Evolutionary conservation across 1,140 invertebrate species (phyloP).

Genomic region (Patella vulgata): DNA sequence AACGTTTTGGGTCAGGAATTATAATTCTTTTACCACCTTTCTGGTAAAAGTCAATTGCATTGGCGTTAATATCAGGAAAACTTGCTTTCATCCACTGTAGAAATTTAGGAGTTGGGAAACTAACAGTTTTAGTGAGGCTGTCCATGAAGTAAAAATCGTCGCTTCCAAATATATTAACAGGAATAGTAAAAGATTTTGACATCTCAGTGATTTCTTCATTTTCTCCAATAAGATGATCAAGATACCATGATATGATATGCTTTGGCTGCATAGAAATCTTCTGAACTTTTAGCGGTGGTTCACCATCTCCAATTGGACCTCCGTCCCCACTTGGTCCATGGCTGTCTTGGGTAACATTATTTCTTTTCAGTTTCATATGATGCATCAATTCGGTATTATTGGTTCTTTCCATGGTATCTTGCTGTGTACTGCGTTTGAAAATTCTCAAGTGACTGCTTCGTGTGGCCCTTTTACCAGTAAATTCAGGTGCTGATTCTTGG

Average conservation of each 20-base stretch:
- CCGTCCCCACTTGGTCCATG: too few species aligned
- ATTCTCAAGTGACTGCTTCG: too few species aligned
- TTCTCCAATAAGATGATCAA: conserved; percentile 46
- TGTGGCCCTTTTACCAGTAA: too few species aligned
- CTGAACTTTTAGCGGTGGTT: too few species aligned
- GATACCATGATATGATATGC: conserved; percentile 39
- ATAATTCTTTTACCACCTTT: too few species aligned
- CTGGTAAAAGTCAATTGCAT: conserved; percentile 29
- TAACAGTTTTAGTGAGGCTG: conserved; percentile 31
- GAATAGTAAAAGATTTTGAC: conserved; percentile 37
- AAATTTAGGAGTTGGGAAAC: conserved; percentile 36
- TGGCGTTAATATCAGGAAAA: conserved; percentile 32
- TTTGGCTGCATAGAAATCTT: conserved; percentile 17
- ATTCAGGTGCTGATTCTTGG: too few species aligned
- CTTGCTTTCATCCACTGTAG: conserved; percentile 38
- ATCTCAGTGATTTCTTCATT: conserved; percentile 51
- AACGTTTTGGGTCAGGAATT: background rate
- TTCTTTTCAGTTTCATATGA: too few species aligned
- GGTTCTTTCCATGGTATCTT: too few species aligned
- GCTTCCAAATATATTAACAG: conserved; percentile 43
- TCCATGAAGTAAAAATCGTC: conserved; percentile 53
- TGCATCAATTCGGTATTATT: too few species aligned
- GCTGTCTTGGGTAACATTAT: too few species aligned
- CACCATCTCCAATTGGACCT: too few species aligned
- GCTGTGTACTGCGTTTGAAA: too few species aligned